phyloP scores from a whole-genome alignment of 2,797 vertebrate species.

The Pseudopleuronectes americanus region DNA sequence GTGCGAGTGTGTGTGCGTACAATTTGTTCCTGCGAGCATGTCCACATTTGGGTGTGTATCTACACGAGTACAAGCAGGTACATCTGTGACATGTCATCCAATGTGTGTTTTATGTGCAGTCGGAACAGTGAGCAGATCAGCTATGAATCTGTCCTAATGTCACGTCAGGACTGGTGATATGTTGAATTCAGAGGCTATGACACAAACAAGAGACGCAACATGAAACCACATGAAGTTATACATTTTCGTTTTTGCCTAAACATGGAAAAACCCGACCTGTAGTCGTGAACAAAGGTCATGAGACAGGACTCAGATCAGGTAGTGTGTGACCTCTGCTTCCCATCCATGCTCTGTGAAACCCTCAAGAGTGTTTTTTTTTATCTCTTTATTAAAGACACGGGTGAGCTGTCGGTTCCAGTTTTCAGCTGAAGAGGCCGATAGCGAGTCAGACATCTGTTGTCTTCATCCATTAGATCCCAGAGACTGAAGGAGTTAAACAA shows the following conservation, averaged over 20 bases:
- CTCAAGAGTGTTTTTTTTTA: conserved; percentile 25
- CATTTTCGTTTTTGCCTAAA: not conserved
- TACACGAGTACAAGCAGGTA: not conserved
- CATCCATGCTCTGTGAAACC: conserved; percentile 11
- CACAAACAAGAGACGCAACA: not conserved
- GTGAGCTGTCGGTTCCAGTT: conserved; percentile 43
- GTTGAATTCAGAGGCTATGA: not conserved
- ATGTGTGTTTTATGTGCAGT: not conserved
- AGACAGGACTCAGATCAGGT: conserved; percentile 24
- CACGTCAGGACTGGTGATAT: not conserved
- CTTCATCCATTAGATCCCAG: conserved; percentile 51
- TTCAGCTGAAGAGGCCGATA: conserved; percentile 35
- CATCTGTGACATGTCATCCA: not conserved
- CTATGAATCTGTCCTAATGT: conserved; percentile 31
- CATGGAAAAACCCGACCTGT: no score
- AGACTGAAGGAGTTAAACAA: conserved; percentile 6
- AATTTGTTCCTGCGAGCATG: conserved; percentile 1
- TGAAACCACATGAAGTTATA: not conserved
- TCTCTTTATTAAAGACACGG: conserved; percentile 49
- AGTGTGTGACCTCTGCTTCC: conserved; percentile 21
- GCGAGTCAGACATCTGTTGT: conserved; percentile 53
- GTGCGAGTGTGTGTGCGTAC: conserved; percentile 18
- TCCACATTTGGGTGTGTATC: not conserved
- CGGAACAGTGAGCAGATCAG: conserved; percentile 38
- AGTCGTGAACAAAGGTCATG: no score